Percentiles rank a stretch among this genome's conserved stretches.
These are phyloP conservation scores for Alouatta palliata DNA, from an alignment of 2,113 vertebrate genomes.

Conservation along the genomic window DNA sequence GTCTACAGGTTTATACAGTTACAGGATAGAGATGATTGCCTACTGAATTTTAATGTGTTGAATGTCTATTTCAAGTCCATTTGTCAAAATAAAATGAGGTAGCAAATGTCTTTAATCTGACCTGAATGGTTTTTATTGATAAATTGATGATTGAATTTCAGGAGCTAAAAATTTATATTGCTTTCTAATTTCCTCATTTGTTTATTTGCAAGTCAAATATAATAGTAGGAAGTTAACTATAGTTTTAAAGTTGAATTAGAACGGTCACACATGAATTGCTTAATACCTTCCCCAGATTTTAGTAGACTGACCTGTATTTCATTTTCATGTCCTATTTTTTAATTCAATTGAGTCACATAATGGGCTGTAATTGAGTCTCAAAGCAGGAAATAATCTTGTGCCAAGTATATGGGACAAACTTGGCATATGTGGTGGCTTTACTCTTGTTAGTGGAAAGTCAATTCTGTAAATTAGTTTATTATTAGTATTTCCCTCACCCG, in stretches of 20 bases:
- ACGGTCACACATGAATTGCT: neutral
- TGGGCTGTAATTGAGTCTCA: slow-evolving; percentile 12
- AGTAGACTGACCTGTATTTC: slow-evolving; percentile 42
- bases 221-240: neutral
- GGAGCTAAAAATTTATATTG: neutral
- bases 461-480: slow-evolving; percentile 56
- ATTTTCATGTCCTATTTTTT: slow-evolving; percentile 35
- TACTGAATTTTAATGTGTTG: neutral
- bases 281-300: slow-evolving; percentile 23
- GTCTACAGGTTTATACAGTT: neutral
- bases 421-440: neutral
- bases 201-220: neutral
- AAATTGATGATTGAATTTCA: slow-evolving; percentile 19
- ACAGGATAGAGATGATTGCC: neutral
- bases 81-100: neutral
- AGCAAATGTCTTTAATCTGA: neutral
- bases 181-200: neutral
- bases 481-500: neutral
- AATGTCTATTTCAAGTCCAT: neutral
- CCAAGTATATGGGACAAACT: neutral
- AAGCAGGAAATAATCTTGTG: slow-evolving; percentile 52
- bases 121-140: neutral
- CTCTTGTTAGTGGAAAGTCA: slow-evolving; percentile 39
- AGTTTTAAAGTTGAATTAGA: slow-evolving; percentile 35
- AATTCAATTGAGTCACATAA: slow-evolving; percentile 27